These are phyloP conservation scores for Rhinolophus ferrumequinum DNA, from an alignment of 2,113 vertebrate genomes.

Conservation along the genomic window DNA sequence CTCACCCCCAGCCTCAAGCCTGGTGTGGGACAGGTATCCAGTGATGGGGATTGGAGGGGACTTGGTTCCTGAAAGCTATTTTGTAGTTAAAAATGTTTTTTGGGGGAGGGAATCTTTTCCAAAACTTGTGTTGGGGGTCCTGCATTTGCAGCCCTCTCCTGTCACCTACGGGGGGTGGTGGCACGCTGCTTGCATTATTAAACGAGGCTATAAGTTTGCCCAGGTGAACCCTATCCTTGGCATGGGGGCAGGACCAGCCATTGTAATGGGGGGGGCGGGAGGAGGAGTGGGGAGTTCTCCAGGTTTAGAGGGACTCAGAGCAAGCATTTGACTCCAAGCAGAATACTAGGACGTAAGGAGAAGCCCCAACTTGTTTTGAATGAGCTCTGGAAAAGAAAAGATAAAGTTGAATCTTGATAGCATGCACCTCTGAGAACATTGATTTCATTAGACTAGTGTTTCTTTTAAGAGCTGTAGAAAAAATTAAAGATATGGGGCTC, in stretches of 20 bases:
- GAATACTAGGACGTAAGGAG: accelerated
- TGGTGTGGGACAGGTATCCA: background rate
- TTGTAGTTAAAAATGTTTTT: background rate
- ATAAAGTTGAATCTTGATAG: accelerated
- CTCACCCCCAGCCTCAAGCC: background rate
- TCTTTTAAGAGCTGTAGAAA: accelerated
- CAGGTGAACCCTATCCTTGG: background rate
- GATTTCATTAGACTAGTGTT: background rate
- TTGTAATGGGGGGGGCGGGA: accelerated
- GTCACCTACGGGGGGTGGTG: accelerated
- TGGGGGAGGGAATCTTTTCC: accelerated
- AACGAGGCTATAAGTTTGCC: accelerated
- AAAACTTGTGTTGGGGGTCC: background rate
- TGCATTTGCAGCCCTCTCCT: accelerated
- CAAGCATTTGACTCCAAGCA: background rate
- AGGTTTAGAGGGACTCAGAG: background rate
- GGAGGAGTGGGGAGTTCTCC: background rate
- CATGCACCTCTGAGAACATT: accelerated
- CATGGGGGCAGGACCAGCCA: accelerated
- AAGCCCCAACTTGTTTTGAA: background rate
- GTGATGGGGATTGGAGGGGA: accelerated
- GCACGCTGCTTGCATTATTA: accelerated
- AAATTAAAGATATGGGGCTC: accelerated
- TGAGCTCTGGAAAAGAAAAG: background rate
- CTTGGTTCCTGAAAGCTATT: background rate